phyloP scores from a whole-genome alignment of 2,797 vertebrate genomes.

The Centropyge bicolor region DNA sequence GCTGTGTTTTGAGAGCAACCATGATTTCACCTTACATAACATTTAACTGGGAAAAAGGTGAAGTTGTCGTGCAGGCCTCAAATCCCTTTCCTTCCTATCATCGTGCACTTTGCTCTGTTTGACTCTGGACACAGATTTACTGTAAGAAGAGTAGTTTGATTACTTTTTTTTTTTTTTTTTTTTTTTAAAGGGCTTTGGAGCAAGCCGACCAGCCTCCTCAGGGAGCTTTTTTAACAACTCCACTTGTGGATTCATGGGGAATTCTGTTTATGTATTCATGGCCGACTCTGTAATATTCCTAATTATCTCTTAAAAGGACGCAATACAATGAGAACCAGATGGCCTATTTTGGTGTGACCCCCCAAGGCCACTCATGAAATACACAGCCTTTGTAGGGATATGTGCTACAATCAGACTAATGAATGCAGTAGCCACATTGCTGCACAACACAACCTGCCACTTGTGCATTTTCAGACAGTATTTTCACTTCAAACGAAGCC shows the following conservation, averaged over 20 bases:
- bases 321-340: conserved; percentile 77
- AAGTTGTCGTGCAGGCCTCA: conserved; percentile 54
- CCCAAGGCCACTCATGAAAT: conserved; percentile 70
- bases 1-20: conserved; percentile 37
- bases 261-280: conserved; percentile 72
- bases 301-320: conserved; percentile 76
- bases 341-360: conserved; percentile 66
- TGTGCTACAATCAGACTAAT: conserved; percentile 73
- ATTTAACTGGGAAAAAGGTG: conserved; percentile 50
- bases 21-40: conserved; percentile 63
- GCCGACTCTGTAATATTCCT: conserved; percentile 76
- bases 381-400: conserved; percentile 64
- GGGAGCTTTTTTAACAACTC: conserved; percentile 56
- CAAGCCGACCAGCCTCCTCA: conserved; percentile 30
- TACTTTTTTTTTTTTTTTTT: too few relatives aligned
- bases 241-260: conserved; percentile 64
- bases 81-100: conserved; percentile 46
- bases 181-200: conserved; percentile 41
- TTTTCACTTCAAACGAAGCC: conserved; percentile 32
- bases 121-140: conserved; percentile 30
- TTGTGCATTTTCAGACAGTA: conserved; percentile 52
- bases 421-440: conserved; percentile 66
- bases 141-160: conserved; percentile 43
- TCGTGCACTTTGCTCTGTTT: conserved; percentile 58
- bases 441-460: conserved; percentile 47